Evolutionary conservation across 2,888 invertebrate species (phyloP).

Genomic region (Agapetus fuscipes): DNA sequence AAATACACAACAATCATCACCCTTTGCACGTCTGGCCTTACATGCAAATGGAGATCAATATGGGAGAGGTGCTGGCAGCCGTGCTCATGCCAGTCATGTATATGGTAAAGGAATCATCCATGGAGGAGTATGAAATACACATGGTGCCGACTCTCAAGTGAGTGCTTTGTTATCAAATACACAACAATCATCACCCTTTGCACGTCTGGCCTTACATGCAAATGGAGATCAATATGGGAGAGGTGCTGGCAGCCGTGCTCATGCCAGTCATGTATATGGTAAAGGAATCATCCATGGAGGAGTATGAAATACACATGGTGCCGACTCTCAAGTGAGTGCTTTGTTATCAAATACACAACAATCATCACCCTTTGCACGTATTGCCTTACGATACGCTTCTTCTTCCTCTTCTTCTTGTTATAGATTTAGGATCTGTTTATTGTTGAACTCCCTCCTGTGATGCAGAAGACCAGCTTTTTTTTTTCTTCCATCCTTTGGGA

Average conservation of each 20-base stretch:
- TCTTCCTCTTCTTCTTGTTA: too few species aligned
- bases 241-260: conserved; percentile 77
- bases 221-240: conserved; percentile 74
- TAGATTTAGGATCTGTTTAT: too few species aligned
- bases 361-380: too few species aligned
- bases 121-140: conserved; percentile 69
- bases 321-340: conserved; percentile 78
- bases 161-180: too few species aligned
- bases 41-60: conserved; percentile 73
- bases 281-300: conserved; percentile 66
- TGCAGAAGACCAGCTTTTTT: too few species aligned
- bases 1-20: too few species aligned
- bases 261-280: conserved; percentile 77
- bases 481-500: too few species aligned
- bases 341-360: too few species aligned
- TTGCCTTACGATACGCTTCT: conserved; percentile 69
- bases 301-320: conserved; percentile 72
- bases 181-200: too few species aligned
- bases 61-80: conserved; percentile 77
- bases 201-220: conserved; percentile 87
- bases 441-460: too few species aligned
- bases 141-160: conserved; percentile 82
- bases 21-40: conserved; percentile 91
- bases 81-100: conserved; percentile 76
- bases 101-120: conserved; percentile 68